phyloP scores from a whole-genome alignment of 2,888 invertebrate species.

The Lucinisca nassula region DNA sequence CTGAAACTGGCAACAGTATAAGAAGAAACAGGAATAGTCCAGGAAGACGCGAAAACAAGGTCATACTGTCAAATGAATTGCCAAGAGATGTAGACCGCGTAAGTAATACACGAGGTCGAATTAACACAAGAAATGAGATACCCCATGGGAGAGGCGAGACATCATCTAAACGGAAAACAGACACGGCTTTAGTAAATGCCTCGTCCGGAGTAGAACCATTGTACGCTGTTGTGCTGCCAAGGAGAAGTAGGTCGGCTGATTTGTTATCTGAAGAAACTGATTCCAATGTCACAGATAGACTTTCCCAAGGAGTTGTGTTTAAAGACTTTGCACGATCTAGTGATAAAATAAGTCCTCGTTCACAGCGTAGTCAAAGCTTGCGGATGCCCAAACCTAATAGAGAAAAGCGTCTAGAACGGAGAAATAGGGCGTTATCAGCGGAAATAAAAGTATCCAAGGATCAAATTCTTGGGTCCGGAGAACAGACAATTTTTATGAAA shows the following conservation, averaged over 20 bases:
- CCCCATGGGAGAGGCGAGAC: constrained; percentile 28
- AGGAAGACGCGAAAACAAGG: neutral
- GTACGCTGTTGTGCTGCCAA: neutral
- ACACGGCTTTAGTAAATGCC: neutral
- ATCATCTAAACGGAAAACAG: neutral
- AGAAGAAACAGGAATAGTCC: neutral
- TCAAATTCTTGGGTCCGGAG: neutral
- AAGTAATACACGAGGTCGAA: neutral
- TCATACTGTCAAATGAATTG: neutral
- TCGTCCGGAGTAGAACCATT: neutral
- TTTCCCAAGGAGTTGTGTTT: constrained; percentile 12
- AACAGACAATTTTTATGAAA: neutral
- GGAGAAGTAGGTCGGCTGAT: constrained; percentile 57
- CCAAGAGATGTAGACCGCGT: neutral
- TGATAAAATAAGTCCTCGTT: constrained; percentile 39
- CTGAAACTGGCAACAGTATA: neutral
- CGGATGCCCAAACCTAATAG: constrained; percentile 3
- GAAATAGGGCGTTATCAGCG: constrained; percentile 54
- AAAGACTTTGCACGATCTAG: constrained; percentile 33
- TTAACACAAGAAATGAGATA: constrained; percentile 21
- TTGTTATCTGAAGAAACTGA: constrained; percentile 23
- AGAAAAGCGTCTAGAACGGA: constrained; percentile 50
- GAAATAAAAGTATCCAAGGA: constrained; percentile 54
- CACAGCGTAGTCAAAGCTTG: constrained; percentile 37
- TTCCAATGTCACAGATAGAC: neutral